Evolutionary conservation across 2,113 vertebrate species (phyloP).

Genomic region (Cercocebus atys): DNA sequence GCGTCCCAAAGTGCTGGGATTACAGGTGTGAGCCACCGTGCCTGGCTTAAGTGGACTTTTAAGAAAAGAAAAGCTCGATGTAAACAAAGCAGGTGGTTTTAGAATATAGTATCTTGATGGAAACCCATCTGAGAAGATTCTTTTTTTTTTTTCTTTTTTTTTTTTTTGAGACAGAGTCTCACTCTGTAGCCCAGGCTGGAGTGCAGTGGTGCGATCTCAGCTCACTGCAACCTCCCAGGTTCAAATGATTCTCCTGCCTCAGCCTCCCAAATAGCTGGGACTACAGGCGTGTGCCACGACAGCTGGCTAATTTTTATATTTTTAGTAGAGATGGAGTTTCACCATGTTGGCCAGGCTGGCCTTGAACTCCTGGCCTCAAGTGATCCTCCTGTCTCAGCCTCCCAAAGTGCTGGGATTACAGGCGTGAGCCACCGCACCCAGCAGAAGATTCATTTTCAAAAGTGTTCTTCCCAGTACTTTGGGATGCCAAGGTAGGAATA

Average conservation of each 20-base stretch:
- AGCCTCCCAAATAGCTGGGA: neutral
- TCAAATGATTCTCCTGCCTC: neutral
- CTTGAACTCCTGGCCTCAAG: neutral
- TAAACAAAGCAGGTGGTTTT: neutral
- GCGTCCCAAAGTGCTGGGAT: too few relatives aligned
- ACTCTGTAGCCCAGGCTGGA: neutral
- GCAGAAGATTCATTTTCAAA: neutral
- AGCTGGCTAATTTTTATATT: neutral
- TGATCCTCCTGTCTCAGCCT: neutral
- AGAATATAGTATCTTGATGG: neutral
- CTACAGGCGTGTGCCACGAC: neutral
- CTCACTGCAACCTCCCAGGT: neutral
- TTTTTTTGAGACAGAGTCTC: neutral
- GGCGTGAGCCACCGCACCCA: rapidly evolving
- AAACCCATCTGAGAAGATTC: neutral
- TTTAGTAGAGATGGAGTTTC: neutral
- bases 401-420: neutral
- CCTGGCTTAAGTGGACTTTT: neutral
- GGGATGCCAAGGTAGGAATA: too few relatives aligned
- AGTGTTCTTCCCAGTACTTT: neutral
- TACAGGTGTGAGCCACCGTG: too few relatives aligned
- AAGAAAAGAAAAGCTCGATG: neutral
- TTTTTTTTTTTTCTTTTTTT: neutral
- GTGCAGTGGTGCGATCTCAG: rapidly evolving
- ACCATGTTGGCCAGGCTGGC: neutral